Base-by-base conservation (phyloP, 2,888 invertebrate genomes). In the Drosophila differens region DNA sequence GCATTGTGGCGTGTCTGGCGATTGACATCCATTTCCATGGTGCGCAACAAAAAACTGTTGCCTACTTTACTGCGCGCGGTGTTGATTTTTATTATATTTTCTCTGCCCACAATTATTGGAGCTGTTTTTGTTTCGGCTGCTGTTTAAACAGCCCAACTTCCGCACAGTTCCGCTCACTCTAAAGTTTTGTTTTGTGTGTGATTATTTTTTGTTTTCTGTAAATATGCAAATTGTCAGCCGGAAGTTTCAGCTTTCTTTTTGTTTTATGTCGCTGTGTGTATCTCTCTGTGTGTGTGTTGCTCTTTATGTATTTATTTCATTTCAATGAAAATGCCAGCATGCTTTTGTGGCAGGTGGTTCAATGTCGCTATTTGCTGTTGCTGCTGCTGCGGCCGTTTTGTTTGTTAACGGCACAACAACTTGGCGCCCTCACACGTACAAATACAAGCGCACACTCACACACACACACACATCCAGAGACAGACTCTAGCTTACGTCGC, bases 1-100 rank as follows among this genome's bases (percentile, higher is more conserved):
- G 85, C 91, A 85, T 84, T 88, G 82, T 83, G 89, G 79, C 83
- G 89, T 86, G 77, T 83, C 76, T 85, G 85, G 70, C 93, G 92
- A 89, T 93, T 93, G 75, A 93, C 93, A 89, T 93, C 93, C 92
- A 93, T 93, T 92, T 93, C 93, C 93, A 90, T 91, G 69, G 71
- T 77, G 76, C 61, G 72, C 72, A 72, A 61, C 65, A 68, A 76
- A 74, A 77, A 85, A 76, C 67, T 72, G 86, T 88, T 86, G 85
- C 86, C 90, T 82, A 78, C 82, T 83, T 76, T 72, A 55, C 32
- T 66, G 89, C 76, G 79, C 77, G 60, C 57, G 1, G 66, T 69
- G 58, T 76, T 60, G 61, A 66, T 61, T 70, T 70, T 44, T 58
- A 66, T 58, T 62, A 68, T 71, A 58, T 76, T 72, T 73, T 52